Conservation (phyloP, 2,797 vertebrate genomes). For the Cynopterus sphinx region DNA sequence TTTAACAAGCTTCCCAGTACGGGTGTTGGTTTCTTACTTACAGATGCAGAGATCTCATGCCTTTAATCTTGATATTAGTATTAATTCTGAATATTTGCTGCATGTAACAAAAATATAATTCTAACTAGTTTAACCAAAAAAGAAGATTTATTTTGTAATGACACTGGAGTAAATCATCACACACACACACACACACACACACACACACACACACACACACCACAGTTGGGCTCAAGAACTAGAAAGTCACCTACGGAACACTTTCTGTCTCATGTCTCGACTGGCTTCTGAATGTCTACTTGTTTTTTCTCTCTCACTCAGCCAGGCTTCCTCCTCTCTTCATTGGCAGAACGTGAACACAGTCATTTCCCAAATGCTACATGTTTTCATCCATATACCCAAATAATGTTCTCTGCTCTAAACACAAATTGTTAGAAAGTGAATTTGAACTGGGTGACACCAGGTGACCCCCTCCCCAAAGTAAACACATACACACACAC, state of each 20-base stretch:
- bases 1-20: neutral
- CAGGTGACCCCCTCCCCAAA: neutral
- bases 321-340: neutral
- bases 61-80: neutral
- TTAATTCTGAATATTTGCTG: neutral
- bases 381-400: neutral
- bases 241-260: neutral
- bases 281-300: neutral
- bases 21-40: neutral
- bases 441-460: neutral
- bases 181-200: neutral
- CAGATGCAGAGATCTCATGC: neutral
- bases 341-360: neutral
- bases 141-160: neutral
- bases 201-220: no score
- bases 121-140: neutral
- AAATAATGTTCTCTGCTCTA: neutral
- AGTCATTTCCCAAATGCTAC: neutral
- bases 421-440: neutral
- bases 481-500: neutral
- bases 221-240: neutral
- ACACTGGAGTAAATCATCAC: neutral
- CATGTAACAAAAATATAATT: neutral
- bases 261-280: neutral
- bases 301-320: neutral